These are phyloP conservation scores for Ischnus inquisitorius DNA, from an alignment of 2,888 invertebrate species.

Conservation along the genomic window DNA sequence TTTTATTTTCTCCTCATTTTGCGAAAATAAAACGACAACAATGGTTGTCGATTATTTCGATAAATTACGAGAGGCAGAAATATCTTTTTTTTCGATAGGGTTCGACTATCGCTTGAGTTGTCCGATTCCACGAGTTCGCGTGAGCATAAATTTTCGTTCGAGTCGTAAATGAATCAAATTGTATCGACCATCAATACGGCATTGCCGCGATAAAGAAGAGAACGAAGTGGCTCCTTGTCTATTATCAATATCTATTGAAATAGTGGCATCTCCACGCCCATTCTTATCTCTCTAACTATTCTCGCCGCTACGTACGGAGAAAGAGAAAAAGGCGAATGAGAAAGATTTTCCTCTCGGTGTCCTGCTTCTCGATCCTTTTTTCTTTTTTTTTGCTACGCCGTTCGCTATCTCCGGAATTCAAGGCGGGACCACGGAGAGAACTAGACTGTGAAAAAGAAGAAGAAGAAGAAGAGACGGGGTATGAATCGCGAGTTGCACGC, in stretches of 20 bases:
- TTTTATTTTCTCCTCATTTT: too few species aligned
- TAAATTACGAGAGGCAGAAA: too few species aligned
- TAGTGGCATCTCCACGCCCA: conserved; percentile 48
- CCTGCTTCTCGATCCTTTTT: background rate
- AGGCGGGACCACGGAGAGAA: conserved; percentile 5
- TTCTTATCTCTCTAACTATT: conserved; percentile 48
- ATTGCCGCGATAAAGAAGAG: conserved; percentile 7
- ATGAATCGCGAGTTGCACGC: conserved; percentile 50
- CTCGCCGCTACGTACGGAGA: background rate
- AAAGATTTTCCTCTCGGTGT: conserved; percentile 41
- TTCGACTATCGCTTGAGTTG: background rate
- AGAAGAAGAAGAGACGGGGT: conserved; percentile 19
- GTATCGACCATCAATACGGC: conserved; percentile 38
- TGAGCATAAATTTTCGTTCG: conserved; percentile 47
- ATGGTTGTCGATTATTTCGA: too few species aligned
- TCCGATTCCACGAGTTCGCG: background rate
- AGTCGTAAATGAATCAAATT: conserved; percentile 39
- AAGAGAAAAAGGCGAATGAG: conserved; percentile 16
- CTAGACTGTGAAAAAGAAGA: conserved; percentile 6
- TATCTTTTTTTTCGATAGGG: background rate
- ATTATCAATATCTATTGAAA: conserved; percentile 54
- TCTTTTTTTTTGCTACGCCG: conserved; percentile 30
- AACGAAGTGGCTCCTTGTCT: conserved; percentile 31
- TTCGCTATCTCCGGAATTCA: conserved; percentile 32
- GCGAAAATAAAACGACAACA: too few species aligned